Evolutionary conservation across 2,888 invertebrate genomes (phyloP).

Genomic region (Drosophila anomalipes): DNA sequence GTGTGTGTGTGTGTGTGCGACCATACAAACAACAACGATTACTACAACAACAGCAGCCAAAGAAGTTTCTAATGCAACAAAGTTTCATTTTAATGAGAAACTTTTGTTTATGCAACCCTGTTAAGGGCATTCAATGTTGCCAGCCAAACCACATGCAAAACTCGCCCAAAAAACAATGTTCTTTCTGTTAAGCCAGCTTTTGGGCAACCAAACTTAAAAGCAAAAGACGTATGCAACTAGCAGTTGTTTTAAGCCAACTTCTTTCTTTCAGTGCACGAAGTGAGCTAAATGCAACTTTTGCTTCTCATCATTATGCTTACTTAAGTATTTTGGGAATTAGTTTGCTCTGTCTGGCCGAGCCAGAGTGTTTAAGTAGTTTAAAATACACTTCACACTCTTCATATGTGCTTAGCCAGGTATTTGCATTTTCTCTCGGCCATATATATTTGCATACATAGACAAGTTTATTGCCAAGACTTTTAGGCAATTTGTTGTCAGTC

Average conservation of each 20-base stretch:
- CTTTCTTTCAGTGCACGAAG: slow-evolving; percentile 1
- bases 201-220: slow-evolving; percentile 20
- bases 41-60: slow-evolving; percentile 37
- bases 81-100: slow-evolving; percentile 80
- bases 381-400: neutral
- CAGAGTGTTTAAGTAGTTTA: slow-evolving; percentile 10
- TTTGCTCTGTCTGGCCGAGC: neutral
- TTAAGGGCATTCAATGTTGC: slow-evolving; percentile 21
- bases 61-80: slow-evolving; percentile 67
- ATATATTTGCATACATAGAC: neutral
- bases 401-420: slow-evolving; percentile 15
- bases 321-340: slow-evolving; percentile 24
- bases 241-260: neutral
- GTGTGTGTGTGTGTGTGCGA: slow-evolving; percentile 23
- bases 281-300: slow-evolving; percentile 18
- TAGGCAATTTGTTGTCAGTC: slow-evolving; percentile 31
- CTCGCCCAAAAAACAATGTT: slow-evolving; percentile 31
- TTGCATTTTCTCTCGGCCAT: slow-evolving; percentile 9
- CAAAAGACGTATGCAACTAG: slow-evolving; percentile 8
- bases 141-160: slow-evolving; percentile 15
- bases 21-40: slow-evolving; percentile 32
- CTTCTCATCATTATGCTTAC: slow-evolving; percentile 14
- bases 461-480: slow-evolving; percentile 7
- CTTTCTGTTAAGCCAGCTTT: slow-evolving; percentile 36
- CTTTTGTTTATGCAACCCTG: slow-evolving; percentile 70